Base-by-base conservation (phyloP, 2,113 vertebrate species). In the Pogona vitticeps region DNA sequence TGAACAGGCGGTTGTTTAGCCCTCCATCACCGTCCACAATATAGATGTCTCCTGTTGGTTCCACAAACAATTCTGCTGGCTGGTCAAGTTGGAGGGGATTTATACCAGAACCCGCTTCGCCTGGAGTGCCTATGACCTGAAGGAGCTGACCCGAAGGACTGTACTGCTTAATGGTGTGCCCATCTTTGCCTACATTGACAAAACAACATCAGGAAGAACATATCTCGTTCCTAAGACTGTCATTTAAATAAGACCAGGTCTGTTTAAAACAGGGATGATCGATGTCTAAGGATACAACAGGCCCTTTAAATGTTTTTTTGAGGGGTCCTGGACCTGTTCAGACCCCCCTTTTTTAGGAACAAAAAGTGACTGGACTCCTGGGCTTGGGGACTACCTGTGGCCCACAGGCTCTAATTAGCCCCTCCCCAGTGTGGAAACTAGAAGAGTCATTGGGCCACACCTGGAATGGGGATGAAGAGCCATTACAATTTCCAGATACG, bases 11-110 rank as follows among this genome's bases (percentile, higher is more conserved):
- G 96, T 98, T 99, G 94, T 99, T 99, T 91, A 98, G 85, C n/a
- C 98, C 98, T 58, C 99, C 98, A 0, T 99, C 99, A n/a, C 99
- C 99, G 73, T 99, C 99, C 83, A 98, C 99, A 3, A 99, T 96
- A 83, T 99, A 99, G 2, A 99, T 93, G 63, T 99, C 98, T 86
- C 98, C 97, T 0, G 94, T 98, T 9, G 95, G 91, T 1, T 98
- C 98, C 18, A 99, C 95, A 52, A 97, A 98, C 68, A 99, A 86
- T 75, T 99, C 99, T 23, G 99, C 98, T 0, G 99, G 99, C 72
- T 98, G 98, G 93, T 99, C 98, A 58, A 99, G 99, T 33, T 99
- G 97, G 13, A 99, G 91, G 3, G 99, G 99, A 82, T 95, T 97
- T 87, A 98, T 82, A 46, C 94, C 94, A 1, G 97, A 95, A 28